Conservation (phyloP, 2,797 vertebrate species). For the Crotalus adamanteus region DNA sequence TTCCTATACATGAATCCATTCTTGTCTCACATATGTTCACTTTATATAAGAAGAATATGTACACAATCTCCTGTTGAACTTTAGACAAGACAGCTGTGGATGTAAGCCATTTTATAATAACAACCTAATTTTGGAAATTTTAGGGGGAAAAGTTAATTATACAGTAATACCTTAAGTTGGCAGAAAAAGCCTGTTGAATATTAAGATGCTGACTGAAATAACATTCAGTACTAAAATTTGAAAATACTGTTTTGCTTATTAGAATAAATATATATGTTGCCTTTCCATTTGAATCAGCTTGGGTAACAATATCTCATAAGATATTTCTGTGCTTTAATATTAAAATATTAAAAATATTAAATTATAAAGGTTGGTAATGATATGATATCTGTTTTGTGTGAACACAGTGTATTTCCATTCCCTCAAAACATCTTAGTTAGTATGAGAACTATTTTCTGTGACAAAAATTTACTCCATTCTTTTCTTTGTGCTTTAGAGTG, state of each 20-base stretch:
- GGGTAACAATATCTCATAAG: not conserved
- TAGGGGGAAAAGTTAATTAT: not conserved
- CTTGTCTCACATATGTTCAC: not conserved
- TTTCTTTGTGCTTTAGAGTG: conserved; percentile 60
- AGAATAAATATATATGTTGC: not conserved
- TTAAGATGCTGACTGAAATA: conserved; percentile 15
- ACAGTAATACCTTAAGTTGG: not conserved
- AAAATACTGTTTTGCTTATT: not conserved
- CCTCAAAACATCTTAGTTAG: not conserved
- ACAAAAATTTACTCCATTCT: conserved; percentile 8
- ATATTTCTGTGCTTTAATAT: not conserved
- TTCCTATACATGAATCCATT: not conserved
- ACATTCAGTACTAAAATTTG: not conserved
- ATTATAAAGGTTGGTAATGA: not conserved
- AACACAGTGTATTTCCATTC: not conserved
- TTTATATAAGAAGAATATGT: not conserved
- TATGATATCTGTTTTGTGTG: conserved; percentile 6
- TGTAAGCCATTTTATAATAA: not conserved
- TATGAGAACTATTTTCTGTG: not conserved
- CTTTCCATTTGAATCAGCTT: not conserved
- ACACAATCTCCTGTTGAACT: not conserved
- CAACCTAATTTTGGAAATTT: not conserved
- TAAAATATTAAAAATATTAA: not conserved
- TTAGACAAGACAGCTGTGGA: not conserved
- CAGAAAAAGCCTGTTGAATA: conserved; percentile 12